Evolutionary conservation across 1,140 invertebrate species (phyloP), one percentile per base, ranked within the genome.

Genomic region (Drosophila bifasciata): DNA sequence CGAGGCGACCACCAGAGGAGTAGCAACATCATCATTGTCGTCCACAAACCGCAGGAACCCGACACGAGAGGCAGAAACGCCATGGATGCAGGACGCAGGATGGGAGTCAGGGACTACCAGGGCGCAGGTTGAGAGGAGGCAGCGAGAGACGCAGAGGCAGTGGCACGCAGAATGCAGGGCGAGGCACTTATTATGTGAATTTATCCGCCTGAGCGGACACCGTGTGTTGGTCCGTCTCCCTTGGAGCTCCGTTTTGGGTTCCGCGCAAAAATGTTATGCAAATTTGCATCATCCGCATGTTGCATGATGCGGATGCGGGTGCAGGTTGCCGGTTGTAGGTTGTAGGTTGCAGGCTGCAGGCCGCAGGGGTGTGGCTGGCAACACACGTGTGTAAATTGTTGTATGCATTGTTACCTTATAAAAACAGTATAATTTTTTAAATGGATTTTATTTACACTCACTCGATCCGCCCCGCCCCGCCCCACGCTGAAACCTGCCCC

Each of bases 371-470:
- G 32, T 11, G 3, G 28, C 28, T 32, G 28, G 28, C 28, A 32
- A 36, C 70, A 68, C 81, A 79, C 77, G 81, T 86, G 81, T 85
- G 81, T 85, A 86, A 85, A 85, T 85, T 86, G 81, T 77, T 86
- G 81, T 86, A 85, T 85, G 81, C 81, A 85, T 85, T 85, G 81
- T 85, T 85, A 85, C 81, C 81, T 85, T 85, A 86, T 80, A 85
- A 85, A 85, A 85, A 85, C 81, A 85, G 81, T 77, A 77, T 85
- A 85, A 85, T 85, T 85, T 68, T 85, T 85, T 85, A 80, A 85
- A 85, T 85, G 81, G 81, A 75, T 85, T 85, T 79, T 80, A 52
- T 72, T 72, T 68, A 68, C 64, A 68, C 64, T 68, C 64, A 19
- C 19, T 23, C 49, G 32, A 36, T 36, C 48, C 48, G 11, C 11